Conservation (phyloP, 2,113 vertebrate species). For the Megatriorchis doriae region DNA sequence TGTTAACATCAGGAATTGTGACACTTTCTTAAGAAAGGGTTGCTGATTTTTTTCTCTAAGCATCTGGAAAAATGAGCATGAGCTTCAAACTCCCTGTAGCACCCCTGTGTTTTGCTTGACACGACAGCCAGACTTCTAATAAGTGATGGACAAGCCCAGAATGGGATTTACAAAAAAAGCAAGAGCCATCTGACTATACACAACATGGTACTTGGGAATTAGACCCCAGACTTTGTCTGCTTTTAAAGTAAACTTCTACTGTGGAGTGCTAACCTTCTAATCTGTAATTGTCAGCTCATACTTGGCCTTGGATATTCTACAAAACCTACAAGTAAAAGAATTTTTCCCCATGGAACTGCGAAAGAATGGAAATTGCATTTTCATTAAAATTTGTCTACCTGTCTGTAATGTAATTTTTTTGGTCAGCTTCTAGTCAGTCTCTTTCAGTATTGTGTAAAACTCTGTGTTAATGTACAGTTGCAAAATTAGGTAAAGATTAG, state of each 20-base stretch:
- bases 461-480: not conserved
- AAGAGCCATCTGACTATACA: conserved; percentile 52
- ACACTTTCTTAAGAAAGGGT: conserved; percentile 30
- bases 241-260: conserved; percentile 56
- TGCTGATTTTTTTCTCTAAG: conserved; percentile 44
- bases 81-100: conserved; percentile 21
- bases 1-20: not conserved
- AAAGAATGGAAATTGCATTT: not conserved
- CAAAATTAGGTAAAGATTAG: not conserved
- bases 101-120: conserved; percentile 58
- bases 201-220: conserved; percentile 52
- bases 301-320: not conserved
- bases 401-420: not conserved
- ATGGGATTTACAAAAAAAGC: conserved; percentile 50
- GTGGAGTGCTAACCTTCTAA: conserved; percentile 42
- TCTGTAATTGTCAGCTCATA: conserved; percentile 54
- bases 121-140: conserved; percentile 25
- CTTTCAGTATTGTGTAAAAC: not conserved
- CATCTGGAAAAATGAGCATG: conserved; percentile 59
- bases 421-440: not conserved
- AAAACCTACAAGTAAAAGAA: not conserved
- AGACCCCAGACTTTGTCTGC: conserved; percentile 55
- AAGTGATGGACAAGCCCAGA: conserved; percentile 42
- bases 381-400: not conserved
- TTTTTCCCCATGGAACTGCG: not conserved